Percentiles rank a stretch among this genome's conserved stretches.
Evolutionary conservation across 2,888 invertebrate genomes (phyloP).

Genomic region (Deilephila elpenor): DNA sequence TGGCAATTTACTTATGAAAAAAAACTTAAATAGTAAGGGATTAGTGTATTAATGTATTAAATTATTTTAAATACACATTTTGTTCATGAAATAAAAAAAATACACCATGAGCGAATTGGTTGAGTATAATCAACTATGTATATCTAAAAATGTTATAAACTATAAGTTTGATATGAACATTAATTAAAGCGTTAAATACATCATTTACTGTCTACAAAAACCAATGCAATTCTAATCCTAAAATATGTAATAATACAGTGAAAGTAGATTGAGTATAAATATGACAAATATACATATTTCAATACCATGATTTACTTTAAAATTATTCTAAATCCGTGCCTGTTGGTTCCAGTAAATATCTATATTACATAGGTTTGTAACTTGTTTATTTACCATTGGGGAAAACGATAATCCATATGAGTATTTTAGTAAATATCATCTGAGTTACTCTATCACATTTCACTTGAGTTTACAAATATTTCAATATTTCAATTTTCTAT

Average conservation of each 20-base stretch:
- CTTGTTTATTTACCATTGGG: background rate
- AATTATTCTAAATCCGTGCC: constrained; percentile 13
- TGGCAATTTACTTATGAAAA: background rate
- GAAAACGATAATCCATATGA: background rate
- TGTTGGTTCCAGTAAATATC: constrained; percentile 6
- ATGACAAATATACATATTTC: background rate
- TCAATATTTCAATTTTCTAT: constrained; percentile 36
- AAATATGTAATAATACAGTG: background rate
- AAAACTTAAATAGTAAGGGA: too few species aligned
- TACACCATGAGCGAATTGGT: too few species aligned
- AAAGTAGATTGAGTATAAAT: background rate
- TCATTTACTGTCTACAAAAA: background rate
- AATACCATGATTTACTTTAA: background rate
- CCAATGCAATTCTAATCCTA: background rate
- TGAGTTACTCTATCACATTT: constrained; percentile 10
- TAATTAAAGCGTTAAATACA: background rate
- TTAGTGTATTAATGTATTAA: too few species aligned
- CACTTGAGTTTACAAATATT: constrained; percentile 7
- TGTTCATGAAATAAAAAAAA: too few species aligned
- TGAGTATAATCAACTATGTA: background rate
- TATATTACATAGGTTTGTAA: background rate
- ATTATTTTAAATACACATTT: too few species aligned
- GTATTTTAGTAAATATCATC: constrained; percentile 12
- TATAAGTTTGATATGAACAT: background rate
- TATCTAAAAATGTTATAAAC: background rate